Conservation (phyloP, 2,113 vertebrate genomes). For the Callipepla squamata region DNA sequence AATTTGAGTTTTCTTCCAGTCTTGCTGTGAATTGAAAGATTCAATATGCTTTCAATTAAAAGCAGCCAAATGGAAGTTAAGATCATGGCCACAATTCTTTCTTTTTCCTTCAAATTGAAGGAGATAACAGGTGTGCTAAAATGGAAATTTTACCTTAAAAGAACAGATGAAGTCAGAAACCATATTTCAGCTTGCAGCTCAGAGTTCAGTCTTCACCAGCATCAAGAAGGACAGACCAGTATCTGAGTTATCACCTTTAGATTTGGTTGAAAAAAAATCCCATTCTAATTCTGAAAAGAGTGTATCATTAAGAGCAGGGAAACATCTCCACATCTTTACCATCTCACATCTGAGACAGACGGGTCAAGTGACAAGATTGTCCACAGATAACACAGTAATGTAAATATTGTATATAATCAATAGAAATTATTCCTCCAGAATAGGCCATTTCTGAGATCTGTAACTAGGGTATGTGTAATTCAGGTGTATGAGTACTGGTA, state of each 20-base stretch:
- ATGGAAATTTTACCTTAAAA: not conserved
- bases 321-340: not conserved
- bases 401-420: not conserved
- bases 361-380: not conserved
- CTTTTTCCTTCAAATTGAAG: not conserved
- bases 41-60: conserved; percentile 24
- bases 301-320: not conserved
- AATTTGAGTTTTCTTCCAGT: conserved; percentile 15
- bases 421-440: not conserved
- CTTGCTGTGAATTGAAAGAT: not conserved
- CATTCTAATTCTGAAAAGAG: not conserved
- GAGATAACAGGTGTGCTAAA: not conserved
- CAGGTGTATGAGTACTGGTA: not conserved
- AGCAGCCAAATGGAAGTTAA: not conserved
- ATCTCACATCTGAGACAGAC: not conserved
- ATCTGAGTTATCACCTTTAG: not conserved
- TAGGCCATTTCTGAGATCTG: not conserved
- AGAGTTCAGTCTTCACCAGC: not conserved
- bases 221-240: not conserved
- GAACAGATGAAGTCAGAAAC: not conserved
- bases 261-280: not conserved
- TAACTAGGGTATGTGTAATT: not conserved
- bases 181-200: not conserved
- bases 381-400: not conserved
- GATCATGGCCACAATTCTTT: not conserved